Conservation (phyloP, 2,113 vertebrate genomes). For the Megaceryle torquata region DNA sequence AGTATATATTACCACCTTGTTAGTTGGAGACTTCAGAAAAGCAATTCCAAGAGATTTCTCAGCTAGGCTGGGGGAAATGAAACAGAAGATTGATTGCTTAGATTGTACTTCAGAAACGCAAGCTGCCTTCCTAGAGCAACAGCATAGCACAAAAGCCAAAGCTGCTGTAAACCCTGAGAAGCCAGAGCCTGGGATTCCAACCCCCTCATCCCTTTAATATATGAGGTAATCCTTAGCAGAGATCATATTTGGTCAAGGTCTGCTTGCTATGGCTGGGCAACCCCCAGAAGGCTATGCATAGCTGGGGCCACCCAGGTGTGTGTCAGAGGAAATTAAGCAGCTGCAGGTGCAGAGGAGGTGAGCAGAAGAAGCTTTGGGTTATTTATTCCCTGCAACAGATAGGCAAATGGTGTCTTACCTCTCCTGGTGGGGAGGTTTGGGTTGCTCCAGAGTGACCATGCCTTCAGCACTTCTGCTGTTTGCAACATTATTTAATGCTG, state of each 20-base stretch:
- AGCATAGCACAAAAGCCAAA: not conserved
- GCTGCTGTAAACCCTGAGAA: not conserved
- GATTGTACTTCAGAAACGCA: not conserved
- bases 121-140: not conserved
- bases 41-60: not conserved
- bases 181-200: not conserved
- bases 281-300: rapidly evolving
- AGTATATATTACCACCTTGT: not conserved
- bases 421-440: not conserved
- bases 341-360: not conserved
- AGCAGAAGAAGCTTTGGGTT: not conserved
- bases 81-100: not conserved
- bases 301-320: not conserved
- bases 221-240: not conserved
- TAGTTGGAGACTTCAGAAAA: not conserved
- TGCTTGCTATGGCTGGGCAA: not conserved
- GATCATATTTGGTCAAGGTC: not conserved
- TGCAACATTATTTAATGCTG: not conserved
- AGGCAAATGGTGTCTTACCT: not conserved
- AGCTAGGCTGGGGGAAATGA: not conserved
- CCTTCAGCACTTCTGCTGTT: not conserved
- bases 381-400: not conserved
- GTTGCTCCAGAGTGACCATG: not conserved
- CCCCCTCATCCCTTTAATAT: not conserved
- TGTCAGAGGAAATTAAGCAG: not conserved